Base-by-base conservation (phyloP, 2,888 invertebrate species). In the Sminthurinus aureus region DNA sequence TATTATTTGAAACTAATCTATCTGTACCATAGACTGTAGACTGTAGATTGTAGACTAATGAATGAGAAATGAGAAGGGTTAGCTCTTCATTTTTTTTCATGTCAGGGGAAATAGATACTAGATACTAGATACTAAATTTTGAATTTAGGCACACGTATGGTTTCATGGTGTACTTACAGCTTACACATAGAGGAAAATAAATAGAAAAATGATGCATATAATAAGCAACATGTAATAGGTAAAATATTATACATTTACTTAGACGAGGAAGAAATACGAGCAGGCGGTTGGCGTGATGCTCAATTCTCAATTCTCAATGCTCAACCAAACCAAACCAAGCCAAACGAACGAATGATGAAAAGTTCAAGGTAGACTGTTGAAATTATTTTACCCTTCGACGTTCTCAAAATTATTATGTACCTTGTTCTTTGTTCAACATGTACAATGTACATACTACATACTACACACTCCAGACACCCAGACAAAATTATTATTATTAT, bases 231-330 rank as follows among this genome's bases (percentile, higher is more conserved):
- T 73, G 11, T 73, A 24, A 18, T 73, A 22, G 24, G 26, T 26
- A 73, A 58, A 2, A 58, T 18, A 58, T 11, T 2, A 58, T 15
- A 58, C 15, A 58, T 58, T 58, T 8, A 4, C 4, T 12, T 73
- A 26, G 58, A 15, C 58, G 9, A 58, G 58, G 58, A 58, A 58
- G 26, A 73, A 73, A 73, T 73, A 26, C 11, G 38, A 73, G 26
- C 73, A 73, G 73, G 73, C 73, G 73, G 73, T 73, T 24, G 24
- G 73, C 73, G 73, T 73, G 73, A 73, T 73, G 73, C 26, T 73
- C 73, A 24, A 20, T 38, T 1, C 38, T 38, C 38, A 38, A 38
- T 38, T 3, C 20, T 69, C 69, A 24, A 66, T 15, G n/a, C 66
- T 15, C n/a, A n/a, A 66, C 18, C 66, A n/a, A n/a, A n/a, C 15